Percentiles rank a stretch among this genome's conserved stretches.
Conservation (phyloP, 2,797 vertebrate genomes). For the Rhabdomys pumilio region DNA sequence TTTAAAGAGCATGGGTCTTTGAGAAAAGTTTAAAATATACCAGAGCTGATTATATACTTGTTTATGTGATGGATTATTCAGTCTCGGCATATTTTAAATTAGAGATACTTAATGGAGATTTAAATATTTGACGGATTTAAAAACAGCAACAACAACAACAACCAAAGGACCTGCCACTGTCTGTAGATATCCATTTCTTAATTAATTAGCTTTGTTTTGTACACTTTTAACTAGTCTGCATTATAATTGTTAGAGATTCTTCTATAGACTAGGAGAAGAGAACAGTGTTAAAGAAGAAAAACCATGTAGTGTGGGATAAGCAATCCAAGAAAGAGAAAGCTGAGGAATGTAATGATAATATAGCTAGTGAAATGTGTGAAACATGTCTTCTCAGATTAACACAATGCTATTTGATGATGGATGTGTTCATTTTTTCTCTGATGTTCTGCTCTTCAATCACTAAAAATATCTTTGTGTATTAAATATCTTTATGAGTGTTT, state of each 20-base stretch:
- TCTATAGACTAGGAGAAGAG: background rate
- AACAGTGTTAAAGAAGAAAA: background rate
- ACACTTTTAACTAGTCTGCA: background rate
- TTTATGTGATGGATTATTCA: background rate
- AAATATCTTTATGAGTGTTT: background rate
- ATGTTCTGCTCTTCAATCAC: background rate
- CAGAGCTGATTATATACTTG: background rate
- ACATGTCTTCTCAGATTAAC: background rate
- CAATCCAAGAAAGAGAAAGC: background rate
- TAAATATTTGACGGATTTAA: background rate
- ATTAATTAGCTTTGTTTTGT: background rate
- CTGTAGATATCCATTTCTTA: background rate
- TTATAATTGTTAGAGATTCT: background rate
- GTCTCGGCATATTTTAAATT: conserved; percentile 9
- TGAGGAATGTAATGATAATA: background rate
- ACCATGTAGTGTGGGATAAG: background rate
- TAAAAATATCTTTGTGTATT: background rate
- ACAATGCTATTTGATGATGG: background rate
- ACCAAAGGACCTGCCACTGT: background rate
- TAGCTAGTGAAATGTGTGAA: background rate
- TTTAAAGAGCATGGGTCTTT: conserved; percentile 16
- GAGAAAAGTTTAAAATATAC: conserved; percentile 9
- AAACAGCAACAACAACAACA: background rate
- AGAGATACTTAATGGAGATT: background rate
- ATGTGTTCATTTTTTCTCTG: background rate